A percentile compares a stretch with the other conserved stretches of the same genome.
phyloP scores from a whole-genome alignment of 2,888 invertebrate genomes.

The Drosophila recens region DNA sequence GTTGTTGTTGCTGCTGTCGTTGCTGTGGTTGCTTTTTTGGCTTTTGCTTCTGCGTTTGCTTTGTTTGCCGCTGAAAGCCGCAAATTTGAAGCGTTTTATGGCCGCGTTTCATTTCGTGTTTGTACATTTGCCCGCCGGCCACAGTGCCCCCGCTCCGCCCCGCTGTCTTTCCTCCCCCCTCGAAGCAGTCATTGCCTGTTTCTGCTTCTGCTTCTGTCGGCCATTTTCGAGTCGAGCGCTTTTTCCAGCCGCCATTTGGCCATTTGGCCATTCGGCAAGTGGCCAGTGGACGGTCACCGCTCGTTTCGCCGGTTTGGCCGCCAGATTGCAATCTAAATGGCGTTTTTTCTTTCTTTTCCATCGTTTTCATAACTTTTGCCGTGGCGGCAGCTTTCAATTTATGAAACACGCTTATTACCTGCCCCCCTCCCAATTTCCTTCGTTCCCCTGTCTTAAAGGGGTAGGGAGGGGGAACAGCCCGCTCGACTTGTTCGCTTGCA shows the following conservation, averaged over 20 bases:
- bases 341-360: constrained; percentile 49
- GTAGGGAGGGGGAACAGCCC: constrained; percentile 29
- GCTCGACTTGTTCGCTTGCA: constrained; percentile 57
- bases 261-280: constrained; percentile 18
- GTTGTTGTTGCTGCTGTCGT: too few species aligned
- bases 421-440: constrained; percentile 13
- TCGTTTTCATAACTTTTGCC: constrained; percentile 70
- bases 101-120: constrained; percentile 69
- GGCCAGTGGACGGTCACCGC: constrained; percentile 30
- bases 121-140: constrained; percentile 48
- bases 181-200: not conserved
- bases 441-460: not conserved
- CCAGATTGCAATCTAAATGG: constrained; percentile 76
- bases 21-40: constrained; percentile 34
- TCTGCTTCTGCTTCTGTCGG: constrained; percentile 39
- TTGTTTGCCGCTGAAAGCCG: constrained; percentile 68
- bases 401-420: constrained; percentile 75
- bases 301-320: constrained; percentile 58
- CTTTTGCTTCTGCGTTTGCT: constrained; percentile 28
- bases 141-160: constrained; percentile 1
- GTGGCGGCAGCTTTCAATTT: constrained; percentile 75
- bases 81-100: constrained; percentile 72
- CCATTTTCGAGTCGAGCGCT: constrained; percentile 71
- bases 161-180: not conserved
- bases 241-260: constrained; percentile 58